phyloP scores from a whole-genome alignment of 2,888 invertebrate species.

The Spisula subtruncata region DNA sequence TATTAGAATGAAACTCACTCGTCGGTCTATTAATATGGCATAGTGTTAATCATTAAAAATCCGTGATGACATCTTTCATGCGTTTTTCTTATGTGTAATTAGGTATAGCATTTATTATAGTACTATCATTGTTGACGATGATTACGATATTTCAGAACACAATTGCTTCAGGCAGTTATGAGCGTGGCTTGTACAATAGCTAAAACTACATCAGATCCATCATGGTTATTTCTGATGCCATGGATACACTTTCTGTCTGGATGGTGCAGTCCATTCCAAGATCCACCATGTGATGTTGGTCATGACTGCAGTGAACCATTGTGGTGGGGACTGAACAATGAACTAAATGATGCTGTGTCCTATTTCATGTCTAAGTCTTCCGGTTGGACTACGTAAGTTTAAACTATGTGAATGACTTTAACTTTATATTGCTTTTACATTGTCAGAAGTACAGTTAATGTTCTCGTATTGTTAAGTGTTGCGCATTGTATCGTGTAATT shows the following conservation, averaged over 20 bases:
- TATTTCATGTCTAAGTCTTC: not conserved
- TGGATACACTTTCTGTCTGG: constrained; percentile 57
- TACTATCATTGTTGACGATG: no score
- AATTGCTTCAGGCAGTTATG: not conserved
- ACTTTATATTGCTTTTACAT: no score
- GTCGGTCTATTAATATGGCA: no score
- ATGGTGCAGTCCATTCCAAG: constrained; percentile 37
- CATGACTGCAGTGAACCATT: constrained; percentile 46
- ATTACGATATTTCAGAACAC: not conserved
- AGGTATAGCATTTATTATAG: no score
- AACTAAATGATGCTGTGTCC: not conserved
- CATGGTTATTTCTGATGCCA: constrained; percentile 62
- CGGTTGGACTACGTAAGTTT: not conserved
- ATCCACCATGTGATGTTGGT: constrained; percentile 17
- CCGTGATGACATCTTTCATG: no score
- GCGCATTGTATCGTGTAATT: no score
- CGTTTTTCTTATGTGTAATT: no score
- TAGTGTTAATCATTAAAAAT: no score
- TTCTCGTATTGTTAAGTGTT: no score
- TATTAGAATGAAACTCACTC: no score
- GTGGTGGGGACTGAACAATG: constrained; percentile 60
- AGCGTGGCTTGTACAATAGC: not conserved
- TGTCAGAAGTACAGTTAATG: no score
- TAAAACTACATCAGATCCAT: constrained; percentile 47
- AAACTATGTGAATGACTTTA: not conserved